Conservation (phyloP, 35 echinoderm and acorn worm species). For the Ophiothrix spiculata region DNA sequence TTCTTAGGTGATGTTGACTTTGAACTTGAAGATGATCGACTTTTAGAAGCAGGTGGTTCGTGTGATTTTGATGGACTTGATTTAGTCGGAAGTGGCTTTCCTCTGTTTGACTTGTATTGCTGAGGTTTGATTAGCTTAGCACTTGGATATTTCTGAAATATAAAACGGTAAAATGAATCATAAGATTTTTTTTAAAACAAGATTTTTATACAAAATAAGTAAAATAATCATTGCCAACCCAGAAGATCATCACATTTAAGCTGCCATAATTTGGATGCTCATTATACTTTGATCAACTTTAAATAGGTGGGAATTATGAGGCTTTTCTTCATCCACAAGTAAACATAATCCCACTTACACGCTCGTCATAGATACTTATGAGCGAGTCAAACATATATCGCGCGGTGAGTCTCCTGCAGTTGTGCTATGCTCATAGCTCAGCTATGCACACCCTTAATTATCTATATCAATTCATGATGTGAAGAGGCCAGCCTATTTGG, state of each 20-base stretch:
- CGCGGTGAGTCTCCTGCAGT: too few relatives aligned
- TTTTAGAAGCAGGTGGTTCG: neutral
- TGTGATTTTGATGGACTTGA: neutral
- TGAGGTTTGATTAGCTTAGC: constrained; percentile 49
- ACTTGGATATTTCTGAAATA: constrained; percentile 50
- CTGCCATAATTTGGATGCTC: neutral
- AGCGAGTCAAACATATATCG: too few relatives aligned
- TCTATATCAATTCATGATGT: too few relatives aligned
- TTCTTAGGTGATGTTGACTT: neutral
- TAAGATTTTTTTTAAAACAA: neutral
- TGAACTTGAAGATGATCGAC: neutral
- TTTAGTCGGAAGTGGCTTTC: constrained; percentile 9
- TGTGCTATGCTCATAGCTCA: too few relatives aligned
- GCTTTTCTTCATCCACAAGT: too few relatives aligned
- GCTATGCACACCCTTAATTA: too few relatives aligned
- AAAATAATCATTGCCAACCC: neutral
- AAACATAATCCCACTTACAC: too few relatives aligned
- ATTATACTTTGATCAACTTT: too few relatives aligned
- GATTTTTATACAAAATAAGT: neutral
- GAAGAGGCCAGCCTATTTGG: too few relatives aligned
- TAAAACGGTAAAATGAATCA: neutral
- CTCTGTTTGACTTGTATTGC: constrained; percentile 37
- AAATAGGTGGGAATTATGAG: too few relatives aligned
- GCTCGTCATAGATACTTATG: too few relatives aligned
- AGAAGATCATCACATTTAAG: too few relatives aligned